Conservation (phyloP, 2,888 invertebrate genomes). For the Phalera bucephala region DNA sequence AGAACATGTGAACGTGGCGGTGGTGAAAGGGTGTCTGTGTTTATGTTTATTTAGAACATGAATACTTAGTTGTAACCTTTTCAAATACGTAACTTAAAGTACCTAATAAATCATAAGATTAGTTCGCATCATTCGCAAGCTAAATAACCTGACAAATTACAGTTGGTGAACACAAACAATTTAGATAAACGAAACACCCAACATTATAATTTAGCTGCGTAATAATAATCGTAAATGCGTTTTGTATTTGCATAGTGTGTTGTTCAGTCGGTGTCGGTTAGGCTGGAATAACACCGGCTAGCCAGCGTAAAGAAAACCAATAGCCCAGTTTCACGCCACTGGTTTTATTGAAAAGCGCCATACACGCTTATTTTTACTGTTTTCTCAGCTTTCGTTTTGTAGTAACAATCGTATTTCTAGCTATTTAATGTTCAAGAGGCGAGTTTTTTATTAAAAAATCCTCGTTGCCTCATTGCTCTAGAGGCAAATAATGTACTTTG, state of each 20-base stretch:
- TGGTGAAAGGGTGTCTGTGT: no score
- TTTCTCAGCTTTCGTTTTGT: constrained; percentile 50
- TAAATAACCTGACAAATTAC: constrained; percentile 1
- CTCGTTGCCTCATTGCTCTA: no score
- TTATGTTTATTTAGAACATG: no score
- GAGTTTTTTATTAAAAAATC: constrained; percentile 15
- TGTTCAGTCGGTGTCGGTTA: constrained; percentile 15
- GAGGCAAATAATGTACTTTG: no score
- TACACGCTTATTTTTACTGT: constrained; percentile 45
- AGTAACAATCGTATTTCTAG: constrained; percentile 46
- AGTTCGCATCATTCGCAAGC: no score
- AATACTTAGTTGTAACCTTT: no score
- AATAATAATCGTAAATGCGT: constrained; percentile 14
- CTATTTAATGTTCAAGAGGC: constrained; percentile 36
- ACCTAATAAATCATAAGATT: no score
- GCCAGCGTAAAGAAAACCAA: constrained; percentile 61
- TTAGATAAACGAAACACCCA: background rate
- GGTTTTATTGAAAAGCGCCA: constrained; percentile 70
- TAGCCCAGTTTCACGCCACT: constrained; percentile 60
- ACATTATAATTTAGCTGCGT: background rate
- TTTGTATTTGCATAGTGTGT: constrained; percentile 37
- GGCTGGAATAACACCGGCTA: constrained; percentile 30
- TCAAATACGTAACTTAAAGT: no score
- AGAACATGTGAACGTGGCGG: no score
- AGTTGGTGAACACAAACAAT: background rate